Evolutionary conservation across 1,140 invertebrate species (phyloP), one percentile per base, ranked within the genome.

Genomic region (Contarinia nasturtii): DNA sequence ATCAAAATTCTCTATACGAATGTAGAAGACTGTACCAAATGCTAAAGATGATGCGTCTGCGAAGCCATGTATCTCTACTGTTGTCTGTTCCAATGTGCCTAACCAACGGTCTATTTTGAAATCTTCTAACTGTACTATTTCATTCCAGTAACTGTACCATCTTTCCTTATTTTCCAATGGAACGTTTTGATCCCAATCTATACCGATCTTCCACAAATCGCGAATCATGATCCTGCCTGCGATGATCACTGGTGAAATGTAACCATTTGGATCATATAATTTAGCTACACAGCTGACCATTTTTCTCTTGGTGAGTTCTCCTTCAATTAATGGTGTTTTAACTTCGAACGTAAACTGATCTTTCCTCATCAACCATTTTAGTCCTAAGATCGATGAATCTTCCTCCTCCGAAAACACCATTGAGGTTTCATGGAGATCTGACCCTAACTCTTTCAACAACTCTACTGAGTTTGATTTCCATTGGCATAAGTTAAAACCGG

Each of bases 131-230:
- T 18, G 20, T 5, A 18, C 7, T 21, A 43, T 20, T 2, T 43
- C 27, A 5, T 3, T 27, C 27, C 27, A 27, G 10, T n/a, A 27
- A 27, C 27, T 27, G 27, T 27, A 5, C 41, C 41, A 43, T 43
- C 41, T 17, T 43, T 43, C 5, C 5, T n/a, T 5, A 4, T 58
- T 45, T 10, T 54, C 44, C 21, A 47, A 33, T 38, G 61, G 56
- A 21, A 64, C 15, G 19, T 36, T 10, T 43, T 59, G 55, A 52
- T 69, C 66, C 66, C 64, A 69, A 8, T 49, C 52, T 7, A 59
- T 20, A 8, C 54, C 47, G 15, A 2, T 7, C 41, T 45, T 44
- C 59, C 60, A 63, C 2, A 65, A 37, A 7, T 53, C 51, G 52
- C 65, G 57, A 18, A 66, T 53, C 4, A 67, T 43, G 14, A 65